Evolutionary conservation across 2,113 vertebrate species (phyloP).

Genomic region (Larimichthys polyactis): DNA sequence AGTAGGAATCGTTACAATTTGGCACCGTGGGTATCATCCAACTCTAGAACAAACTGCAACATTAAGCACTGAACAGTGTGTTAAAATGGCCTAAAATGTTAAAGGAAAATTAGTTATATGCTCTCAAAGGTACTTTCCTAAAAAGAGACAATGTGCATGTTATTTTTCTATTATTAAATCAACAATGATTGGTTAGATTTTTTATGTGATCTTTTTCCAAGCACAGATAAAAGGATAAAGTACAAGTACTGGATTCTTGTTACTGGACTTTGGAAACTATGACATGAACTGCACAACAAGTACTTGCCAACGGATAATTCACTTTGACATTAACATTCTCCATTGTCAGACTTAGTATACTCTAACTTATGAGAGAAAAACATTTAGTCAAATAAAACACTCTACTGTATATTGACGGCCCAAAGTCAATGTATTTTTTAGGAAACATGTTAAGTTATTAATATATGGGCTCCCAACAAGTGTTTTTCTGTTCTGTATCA

Average conservation of each 20-base stretch:
- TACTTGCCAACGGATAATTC: not conserved
- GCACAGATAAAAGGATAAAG: not conserved
- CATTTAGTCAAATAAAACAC: not conserved
- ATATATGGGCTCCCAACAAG: not conserved
- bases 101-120: not conserved
- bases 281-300: not conserved
- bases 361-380: not conserved
- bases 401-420: not conserved
- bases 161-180: no score
- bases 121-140: no score
- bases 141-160: no score
- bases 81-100: not conserved
- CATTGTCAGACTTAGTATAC: not conserved
- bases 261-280: no score
- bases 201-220: not conserved
- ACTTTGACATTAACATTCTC: not conserved
- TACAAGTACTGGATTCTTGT: not conserved
- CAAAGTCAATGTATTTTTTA: not conserved
- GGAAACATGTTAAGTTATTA: not conserved
- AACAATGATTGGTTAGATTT: not conserved
- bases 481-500: not conserved
- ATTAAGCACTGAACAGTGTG: not conserved
- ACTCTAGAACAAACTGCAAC: not conserved
- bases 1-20: no score
- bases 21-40: no score